These are phyloP conservation scores for Trachelus troglodyta DNA, from an alignment of 2,888 invertebrate genomes.

Conservation along the genomic window DNA sequence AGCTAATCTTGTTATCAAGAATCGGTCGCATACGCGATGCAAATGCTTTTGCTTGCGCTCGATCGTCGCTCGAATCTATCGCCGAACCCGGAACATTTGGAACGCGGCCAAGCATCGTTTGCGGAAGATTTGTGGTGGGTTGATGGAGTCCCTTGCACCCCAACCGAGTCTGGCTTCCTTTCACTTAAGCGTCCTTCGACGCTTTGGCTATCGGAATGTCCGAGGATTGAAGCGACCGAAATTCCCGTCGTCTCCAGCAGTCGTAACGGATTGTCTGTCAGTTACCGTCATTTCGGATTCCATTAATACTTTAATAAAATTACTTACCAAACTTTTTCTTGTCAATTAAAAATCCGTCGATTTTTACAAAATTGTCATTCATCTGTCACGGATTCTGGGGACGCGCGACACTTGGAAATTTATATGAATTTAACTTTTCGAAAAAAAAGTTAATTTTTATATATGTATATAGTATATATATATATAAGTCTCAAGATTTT, in stretches of 20 bases:
- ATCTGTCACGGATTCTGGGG: too few species aligned
- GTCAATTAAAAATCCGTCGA: not conserved
- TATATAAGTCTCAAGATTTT: not conserved
- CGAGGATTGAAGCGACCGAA: not conserved
- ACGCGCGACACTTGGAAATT: too few species aligned
- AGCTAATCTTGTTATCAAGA: not conserved
- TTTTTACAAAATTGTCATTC: too few species aligned
- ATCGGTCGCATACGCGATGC: not conserved
- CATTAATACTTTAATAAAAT: not conserved
- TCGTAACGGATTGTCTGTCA: not conserved
- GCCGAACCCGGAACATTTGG: not conserved
- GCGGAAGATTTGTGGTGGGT: conserved; percentile 6
- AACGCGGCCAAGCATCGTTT: conserved; percentile 1
- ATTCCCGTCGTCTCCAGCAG: not conserved
- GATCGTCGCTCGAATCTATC: not conserved
- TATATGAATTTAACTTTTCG: too few species aligned
- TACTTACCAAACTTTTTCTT: not conserved
- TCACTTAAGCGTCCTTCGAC: not conserved
- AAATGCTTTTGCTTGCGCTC: not conserved
- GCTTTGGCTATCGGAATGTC: conserved; percentile 1
- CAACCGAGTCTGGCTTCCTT: conserved; percentile 1
- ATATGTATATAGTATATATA: too few species aligned
- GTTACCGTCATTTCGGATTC: not conserved
- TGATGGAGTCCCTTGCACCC: not conserved
- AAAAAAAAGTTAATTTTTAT: too few species aligned